Base-by-base conservation (phyloP, 2,797 vertebrate genomes). In the Sebastes dallii region DNA sequence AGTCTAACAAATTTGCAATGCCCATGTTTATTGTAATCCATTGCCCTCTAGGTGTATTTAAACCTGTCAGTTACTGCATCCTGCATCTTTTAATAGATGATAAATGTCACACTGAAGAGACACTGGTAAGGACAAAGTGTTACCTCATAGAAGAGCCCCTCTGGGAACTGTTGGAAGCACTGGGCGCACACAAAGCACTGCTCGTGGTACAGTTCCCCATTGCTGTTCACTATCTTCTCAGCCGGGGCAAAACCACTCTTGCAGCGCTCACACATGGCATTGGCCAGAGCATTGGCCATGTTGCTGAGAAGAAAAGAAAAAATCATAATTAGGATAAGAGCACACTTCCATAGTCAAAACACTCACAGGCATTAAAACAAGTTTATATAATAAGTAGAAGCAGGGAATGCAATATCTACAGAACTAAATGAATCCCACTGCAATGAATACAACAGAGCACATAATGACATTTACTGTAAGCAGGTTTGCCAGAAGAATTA, bases 111-210 rank as follows among this genome's bases (percentile, higher is more conserved):
- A 36, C 0, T 32, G 14, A 46, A 20, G 75, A 73, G 18, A 80
- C 1, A 30, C 16, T 0, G 13, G 20, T 56, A n/a, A 54, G 6
- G 13, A 66, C 8, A 42, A 54, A 39, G 29, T 14, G 13, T 84
- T 88, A 99, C 99, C 98, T 99, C 99, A 0, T 99, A 99, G 95
- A 99, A 99, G 70, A 99, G 97, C 22, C 99, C 99, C 55, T 99
- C 97, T 0, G 97, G 97, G 85, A 99, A 99, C 92, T 98, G 98
- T 86, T 99, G 98, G 80, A 99, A 99, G 89, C 99, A 99, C 94
- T 99, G 99, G 4, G 99, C 98, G 0, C 99, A 99, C 72, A 99
- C 97, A 0, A 99, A 99, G 91, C 99, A 99, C 91, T 98, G 97
- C 89, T 99, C 97, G 0, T 99, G 99, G 92, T 99, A 99, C 62